Evolutionary conservation across 2,888 invertebrate genomes (phyloP).

Genomic region (Hipparchia sbordonii): DNA sequence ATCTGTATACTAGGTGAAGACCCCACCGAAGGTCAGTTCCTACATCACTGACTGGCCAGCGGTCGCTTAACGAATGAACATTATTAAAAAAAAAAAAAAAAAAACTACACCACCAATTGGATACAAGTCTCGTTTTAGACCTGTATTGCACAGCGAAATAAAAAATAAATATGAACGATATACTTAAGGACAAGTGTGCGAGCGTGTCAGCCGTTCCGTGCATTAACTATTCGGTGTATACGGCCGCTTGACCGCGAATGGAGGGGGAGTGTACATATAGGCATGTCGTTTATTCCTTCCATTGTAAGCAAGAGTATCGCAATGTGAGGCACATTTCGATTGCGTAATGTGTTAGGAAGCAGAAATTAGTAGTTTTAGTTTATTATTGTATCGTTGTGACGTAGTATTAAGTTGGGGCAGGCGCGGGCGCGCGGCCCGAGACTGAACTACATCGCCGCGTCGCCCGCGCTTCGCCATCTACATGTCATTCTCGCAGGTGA

Average conservation of each 20-base stretch:
- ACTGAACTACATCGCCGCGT: constrained; percentile 73
- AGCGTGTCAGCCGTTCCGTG: constrained; percentile 35
- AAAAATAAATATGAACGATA: constrained; percentile 9
- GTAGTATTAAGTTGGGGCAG: constrained; percentile 74
- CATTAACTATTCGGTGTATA: constrained; percentile 32
- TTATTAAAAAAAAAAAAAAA: neutral
- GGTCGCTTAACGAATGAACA: constrained; percentile 2
- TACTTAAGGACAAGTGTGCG: constrained; percentile 23
- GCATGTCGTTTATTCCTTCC: constrained; percentile 77
- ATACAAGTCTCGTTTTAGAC: neutral
- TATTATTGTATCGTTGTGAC: constrained; percentile 79
- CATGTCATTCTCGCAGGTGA: constrained; percentile 61
- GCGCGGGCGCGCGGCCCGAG: constrained; percentile 71
- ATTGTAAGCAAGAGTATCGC: constrained; percentile 65
- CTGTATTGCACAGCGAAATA: neutral
- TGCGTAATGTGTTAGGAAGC: constrained; percentile 69
- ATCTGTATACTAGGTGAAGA: neutral
- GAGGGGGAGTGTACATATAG: constrained; percentile 65
- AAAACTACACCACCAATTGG: neutral
- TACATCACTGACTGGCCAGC: constrained; percentile 13
- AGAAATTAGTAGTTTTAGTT: constrained; percentile 77
- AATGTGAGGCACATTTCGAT: constrained; percentile 56
- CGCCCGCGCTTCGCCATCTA: constrained; percentile 62
- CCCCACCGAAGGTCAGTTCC: constrained; percentile 23
- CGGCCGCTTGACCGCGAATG: constrained; percentile 46